Conservation (phyloP, 1,140 invertebrate species). For the Lepidostoma basale region DNA sequence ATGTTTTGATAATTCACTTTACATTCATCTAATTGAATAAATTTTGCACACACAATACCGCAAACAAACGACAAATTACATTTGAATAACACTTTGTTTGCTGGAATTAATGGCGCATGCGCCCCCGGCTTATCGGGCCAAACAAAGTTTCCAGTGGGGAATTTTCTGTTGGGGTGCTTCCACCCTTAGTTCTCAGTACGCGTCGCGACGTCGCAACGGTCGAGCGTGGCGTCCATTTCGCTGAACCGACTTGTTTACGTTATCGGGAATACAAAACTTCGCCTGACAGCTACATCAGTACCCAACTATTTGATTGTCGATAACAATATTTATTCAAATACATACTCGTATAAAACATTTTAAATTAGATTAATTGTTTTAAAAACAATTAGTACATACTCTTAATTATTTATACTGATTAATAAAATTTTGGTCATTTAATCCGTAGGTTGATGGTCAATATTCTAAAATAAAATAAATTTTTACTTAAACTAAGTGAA, state of each 20-base stretch:
- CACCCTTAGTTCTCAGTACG: slow-evolving; percentile 26
- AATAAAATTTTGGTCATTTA: background rate
- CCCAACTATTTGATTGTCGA: too few species aligned
- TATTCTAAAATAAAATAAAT: background rate
- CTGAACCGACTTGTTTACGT: slow-evolving; percentile 3
- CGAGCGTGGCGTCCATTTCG: slow-evolving; percentile 15
- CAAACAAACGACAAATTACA: background rate
- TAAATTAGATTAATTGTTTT: too few species aligned
- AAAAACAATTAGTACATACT: background rate
- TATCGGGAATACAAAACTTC: background rate
- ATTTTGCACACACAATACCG: background rate
- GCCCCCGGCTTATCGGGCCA: slow-evolving; percentile 22
- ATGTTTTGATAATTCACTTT: too few species aligned
- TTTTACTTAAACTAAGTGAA: background rate
- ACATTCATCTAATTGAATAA: background rate
- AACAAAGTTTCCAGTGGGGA: slow-evolving; percentile 30
- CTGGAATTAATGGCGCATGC: slow-evolving; percentile 10
- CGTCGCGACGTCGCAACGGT: slow-evolving; percentile 29
- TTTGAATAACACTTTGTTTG: slow-evolving; percentile 8
- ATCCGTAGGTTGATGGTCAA: background rate
- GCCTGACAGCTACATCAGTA: background rate
- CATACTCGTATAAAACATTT: too few species aligned
- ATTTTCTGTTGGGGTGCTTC: slow-evolving; percentile 12
- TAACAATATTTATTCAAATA: too few species aligned
- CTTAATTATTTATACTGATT: background rate